phyloP scores from a whole-genome alignment of 2,797 vertebrate genomes.

The Argentina silus region DNA sequence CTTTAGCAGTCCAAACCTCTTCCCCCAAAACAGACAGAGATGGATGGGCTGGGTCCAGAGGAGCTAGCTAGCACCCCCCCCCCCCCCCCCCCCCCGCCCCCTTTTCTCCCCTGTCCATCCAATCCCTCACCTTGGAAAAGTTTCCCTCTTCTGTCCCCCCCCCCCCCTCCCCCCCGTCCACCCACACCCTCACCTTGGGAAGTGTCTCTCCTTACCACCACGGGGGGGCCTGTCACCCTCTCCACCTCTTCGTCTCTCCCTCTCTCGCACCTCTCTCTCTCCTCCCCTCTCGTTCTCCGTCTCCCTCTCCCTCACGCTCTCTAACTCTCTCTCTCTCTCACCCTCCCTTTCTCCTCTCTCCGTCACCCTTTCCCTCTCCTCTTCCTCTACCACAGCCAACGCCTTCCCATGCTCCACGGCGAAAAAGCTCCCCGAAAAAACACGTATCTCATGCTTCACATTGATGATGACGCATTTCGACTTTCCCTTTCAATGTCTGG shows the following conservation, averaged over 20 bases:
- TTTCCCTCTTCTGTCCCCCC: not conserved
- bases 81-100: not conserved
- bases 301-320: conserved; percentile 5
- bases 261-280: conserved; percentile 21
- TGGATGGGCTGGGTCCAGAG: conserved; percentile 49
- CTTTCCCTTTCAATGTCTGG: conserved; percentile 13
- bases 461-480: not conserved
- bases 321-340: conserved; percentile 16
- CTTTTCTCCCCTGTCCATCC: conserved; percentile 60
- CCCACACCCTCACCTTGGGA: conserved; percentile 21
- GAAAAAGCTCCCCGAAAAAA: not conserved
- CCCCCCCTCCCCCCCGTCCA: not conserved
- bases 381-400: not conserved
- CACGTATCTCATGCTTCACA: conserved; percentile 9
- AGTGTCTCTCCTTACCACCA: conserved; percentile 5
- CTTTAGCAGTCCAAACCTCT: conserved; percentile 60
- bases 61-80: conserved; percentile 26
- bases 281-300: not conserved
- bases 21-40: conserved; percentile 68
- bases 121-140: conserved; percentile 59
- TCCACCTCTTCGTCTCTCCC: conserved; percentile 15
- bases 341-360: not conserved
- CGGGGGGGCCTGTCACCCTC: conserved; percentile 20
- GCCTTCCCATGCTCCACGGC: not conserved
- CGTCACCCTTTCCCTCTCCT: not conserved